Evolutionary conservation across 2,113 vertebrate species (phyloP), one percentile per base, ranked within the genome.

Genomic region (Cochlearius cochlearius): DNA sequence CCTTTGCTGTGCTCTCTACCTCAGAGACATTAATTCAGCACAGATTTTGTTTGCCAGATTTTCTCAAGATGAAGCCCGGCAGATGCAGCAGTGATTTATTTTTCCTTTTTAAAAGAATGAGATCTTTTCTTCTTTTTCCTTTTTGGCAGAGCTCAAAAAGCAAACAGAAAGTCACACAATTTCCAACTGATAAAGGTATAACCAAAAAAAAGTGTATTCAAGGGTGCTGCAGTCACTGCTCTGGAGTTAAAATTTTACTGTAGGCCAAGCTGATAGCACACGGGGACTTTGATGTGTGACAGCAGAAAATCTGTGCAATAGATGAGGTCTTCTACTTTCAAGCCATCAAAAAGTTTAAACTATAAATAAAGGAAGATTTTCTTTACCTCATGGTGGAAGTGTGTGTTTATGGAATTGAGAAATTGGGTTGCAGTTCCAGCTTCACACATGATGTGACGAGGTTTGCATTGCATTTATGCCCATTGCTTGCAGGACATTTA

Each of bases 361-460:
- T 17, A 26, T 29, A 88, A 52, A 79, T 32, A 39, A 83, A 79
- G 32, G 49, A 59, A 73, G 10, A 60, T 32, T 56, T 63, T 67
- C 19, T 58, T 41, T 64, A 43, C 5, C 4, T 73, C 18, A 11
- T 2, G 0, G 43, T 1, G 0, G 13, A 92, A 66, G 4, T 20
- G 4, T 52, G 7, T 45, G 22, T 27, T 91, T 30, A 62, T 22
- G 10, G 21, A 91, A 73, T 9, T 45, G n/a, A 77, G 64, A 73
- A 60, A 66, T 4, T 8, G 2, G 6, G 17, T 26, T 29, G 5
- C 5, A 10, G 19, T 66, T 89, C 63, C 55, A 81, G 30, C 68
- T 62, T 66, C 77, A 25, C 47, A 53, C 0, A 0, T 9, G 52
- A 20, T 4, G 15, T 15, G 36, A 36, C 41, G 58, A 56, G 30